Evolutionary conservation across 2,797 vertebrate genomes (phyloP).

Genomic region (Melanogrammus aeglefinus): DNA sequence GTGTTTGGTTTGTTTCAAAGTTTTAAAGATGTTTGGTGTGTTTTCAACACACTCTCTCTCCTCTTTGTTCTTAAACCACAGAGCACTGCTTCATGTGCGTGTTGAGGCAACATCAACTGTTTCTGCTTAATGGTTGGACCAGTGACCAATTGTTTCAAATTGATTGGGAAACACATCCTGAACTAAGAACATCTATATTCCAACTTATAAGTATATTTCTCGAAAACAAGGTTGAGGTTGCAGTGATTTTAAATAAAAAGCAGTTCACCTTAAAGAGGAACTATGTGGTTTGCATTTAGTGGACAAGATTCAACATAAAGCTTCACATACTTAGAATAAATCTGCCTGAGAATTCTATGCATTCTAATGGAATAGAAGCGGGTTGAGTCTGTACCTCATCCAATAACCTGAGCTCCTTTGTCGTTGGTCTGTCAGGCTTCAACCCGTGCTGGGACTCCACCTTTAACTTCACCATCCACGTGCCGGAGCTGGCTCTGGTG

Average conservation of each 20-base stretch:
- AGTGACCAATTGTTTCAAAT: no score
- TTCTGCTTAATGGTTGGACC: no score
- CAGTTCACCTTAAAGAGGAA: no score
- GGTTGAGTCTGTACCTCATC: not conserved
- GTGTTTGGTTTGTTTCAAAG: not conserved
- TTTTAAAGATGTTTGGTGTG: no score
- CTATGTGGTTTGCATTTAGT: no score
- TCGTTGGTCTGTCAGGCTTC: slow-evolving; percentile 60
- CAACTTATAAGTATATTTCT: not conserved
- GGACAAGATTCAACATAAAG: not conserved
- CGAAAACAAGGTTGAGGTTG: not conserved
- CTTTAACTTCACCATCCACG: slow-evolving; percentile 76
- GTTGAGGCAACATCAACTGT: not conserved
- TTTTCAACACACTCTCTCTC: no score
- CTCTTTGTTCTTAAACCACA: not conserved
- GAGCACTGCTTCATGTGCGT: not conserved
- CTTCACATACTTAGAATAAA: not conserved
- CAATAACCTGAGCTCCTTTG: not conserved
- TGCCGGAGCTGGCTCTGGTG: slow-evolving; percentile 72
- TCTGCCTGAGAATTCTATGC: not conserved
- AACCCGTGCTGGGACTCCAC: slow-evolving; percentile 76
- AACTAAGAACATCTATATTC: not conserved
- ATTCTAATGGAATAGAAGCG: not conserved
- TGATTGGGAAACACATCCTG: not conserved
- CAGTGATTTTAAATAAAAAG: no score